A percentile compares a stretch with the other conserved stretches of the same genome.
phyloP scores from a whole-genome alignment of 1,140 invertebrate species.

The Rhyacophila brunnea region DNA sequence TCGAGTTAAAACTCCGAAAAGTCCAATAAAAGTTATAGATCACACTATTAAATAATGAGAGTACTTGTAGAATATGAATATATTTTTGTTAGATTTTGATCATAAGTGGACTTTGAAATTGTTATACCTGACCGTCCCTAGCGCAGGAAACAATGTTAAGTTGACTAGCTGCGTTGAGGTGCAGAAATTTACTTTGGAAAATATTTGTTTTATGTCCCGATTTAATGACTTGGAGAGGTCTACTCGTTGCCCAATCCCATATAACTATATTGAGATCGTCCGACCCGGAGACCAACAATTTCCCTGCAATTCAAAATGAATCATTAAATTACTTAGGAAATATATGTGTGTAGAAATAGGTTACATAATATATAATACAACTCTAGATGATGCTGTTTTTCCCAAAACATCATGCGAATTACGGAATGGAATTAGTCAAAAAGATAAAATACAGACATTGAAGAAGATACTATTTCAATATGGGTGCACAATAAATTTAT shows the following conservation, averaged over 20 bases:
- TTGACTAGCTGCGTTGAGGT: slow-evolving; percentile 63
- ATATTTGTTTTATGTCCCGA: slow-evolving; percentile 85
- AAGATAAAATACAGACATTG: no score
- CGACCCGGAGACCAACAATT: slow-evolving; percentile 80
- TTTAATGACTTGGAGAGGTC: slow-evolving; percentile 62
- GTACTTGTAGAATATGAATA: background rate
- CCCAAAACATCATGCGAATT: no score
- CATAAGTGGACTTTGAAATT: slow-evolving; percentile 15
- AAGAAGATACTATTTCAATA: no score
- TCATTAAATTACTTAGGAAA: no score
- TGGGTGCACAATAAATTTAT: no score
- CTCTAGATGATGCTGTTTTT: no score
- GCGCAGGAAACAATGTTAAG: slow-evolving; percentile 83
- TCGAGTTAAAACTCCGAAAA: no score
- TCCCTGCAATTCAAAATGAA: slow-evolving; percentile 53
- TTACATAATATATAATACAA: no score
- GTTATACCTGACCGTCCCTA: slow-evolving; percentile 80
- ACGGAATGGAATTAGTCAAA: no score
- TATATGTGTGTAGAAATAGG: no score
- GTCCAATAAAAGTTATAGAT: background rate
- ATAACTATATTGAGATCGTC: slow-evolving; percentile 84
- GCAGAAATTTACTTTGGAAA: slow-evolving; percentile 78
- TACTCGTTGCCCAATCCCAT: slow-evolving; percentile 86
- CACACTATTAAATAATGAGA: background rate
- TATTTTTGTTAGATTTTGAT: no score